phyloP scores from a whole-genome alignment of 2,888 invertebrate species.

The Leistus spinibarbis region DNA sequence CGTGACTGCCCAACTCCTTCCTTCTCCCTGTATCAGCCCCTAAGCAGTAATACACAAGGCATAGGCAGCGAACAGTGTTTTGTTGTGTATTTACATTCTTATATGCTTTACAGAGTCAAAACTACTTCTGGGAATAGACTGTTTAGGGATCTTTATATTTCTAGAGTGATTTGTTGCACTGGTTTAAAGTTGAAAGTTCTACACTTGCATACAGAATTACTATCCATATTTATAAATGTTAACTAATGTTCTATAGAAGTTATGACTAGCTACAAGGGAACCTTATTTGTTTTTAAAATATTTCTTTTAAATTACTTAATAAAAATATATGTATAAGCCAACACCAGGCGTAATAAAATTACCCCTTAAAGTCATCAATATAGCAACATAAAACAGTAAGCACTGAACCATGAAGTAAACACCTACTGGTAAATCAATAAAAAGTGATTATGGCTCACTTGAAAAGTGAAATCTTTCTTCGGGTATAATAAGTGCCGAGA shows the following conservation, averaged over 20 bases:
- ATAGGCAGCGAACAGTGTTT: slow-evolving; percentile 3
- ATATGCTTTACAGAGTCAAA: background rate
- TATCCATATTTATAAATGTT: no score
- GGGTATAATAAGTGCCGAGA: background rate
- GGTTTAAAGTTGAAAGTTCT: no score
- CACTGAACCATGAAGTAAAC: no score
- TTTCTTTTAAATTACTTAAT: no score
- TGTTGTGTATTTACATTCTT: background rate
- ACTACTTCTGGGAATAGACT: background rate
- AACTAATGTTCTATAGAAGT: no score
- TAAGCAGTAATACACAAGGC: slow-evolving; percentile 3
- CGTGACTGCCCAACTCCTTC: slow-evolving; percentile 13
- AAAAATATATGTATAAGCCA: background rate
- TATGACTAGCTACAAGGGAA: no score
- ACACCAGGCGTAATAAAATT: no score
- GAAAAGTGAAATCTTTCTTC: background rate
- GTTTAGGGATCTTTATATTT: no score
- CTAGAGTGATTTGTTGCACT: no score
- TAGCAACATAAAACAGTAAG: no score
- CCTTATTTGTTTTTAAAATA: no score
- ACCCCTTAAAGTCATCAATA: background rate
- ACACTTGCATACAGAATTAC: no score
- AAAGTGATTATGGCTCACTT: slow-evolving; percentile 18
- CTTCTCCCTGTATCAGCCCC: background rate
- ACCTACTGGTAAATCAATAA: slow-evolving; percentile 25